These are phyloP conservation scores for Silvanus unidentatus DNA, from an alignment of 2,888 invertebrate species.

Conservation along the genomic window DNA sequence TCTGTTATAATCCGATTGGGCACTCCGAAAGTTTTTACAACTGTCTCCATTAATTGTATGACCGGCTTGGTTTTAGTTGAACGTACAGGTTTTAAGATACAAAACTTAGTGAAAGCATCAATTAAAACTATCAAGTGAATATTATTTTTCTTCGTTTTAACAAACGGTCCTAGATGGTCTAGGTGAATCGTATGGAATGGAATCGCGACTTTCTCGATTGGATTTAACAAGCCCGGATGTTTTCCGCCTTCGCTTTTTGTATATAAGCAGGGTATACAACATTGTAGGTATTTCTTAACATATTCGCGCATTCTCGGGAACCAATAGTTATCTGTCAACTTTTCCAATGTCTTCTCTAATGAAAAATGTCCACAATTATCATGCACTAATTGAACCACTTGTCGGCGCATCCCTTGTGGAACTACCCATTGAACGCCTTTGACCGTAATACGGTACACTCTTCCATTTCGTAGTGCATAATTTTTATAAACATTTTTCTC, in stretches of 20 bases:
- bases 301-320: slow-evolving; percentile 16
- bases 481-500: slow-evolving; percentile 11
- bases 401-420: slow-evolving; percentile 29
- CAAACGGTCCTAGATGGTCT: slow-evolving; percentile 25
- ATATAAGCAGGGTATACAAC: slow-evolving; percentile 11
- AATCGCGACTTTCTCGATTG: slow-evolving; percentile 9
- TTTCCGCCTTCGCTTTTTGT: slow-evolving; percentile 10
- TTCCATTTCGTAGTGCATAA: slow-evolving; percentile 8
- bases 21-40: slow-evolving; percentile 21
- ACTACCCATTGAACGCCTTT: slow-evolving; percentile 27
- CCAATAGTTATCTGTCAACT: slow-evolving; percentile 23
- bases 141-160: slow-evolving; percentile 12
- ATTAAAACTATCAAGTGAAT: slow-evolving; percentile 8
- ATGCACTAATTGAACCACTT: slow-evolving; percentile 26
- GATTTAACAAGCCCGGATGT: slow-evolving; percentile 14
- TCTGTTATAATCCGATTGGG: slow-evolving; percentile 8
- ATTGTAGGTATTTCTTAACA: slow-evolving; percentile 25
- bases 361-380: slow-evolving; percentile 40
- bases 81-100: slow-evolving; percentile 13
- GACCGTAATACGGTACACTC: slow-evolving; percentile 10
- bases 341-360: slow-evolving; percentile 31
- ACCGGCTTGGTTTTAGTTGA: slow-evolving; percentile 20
- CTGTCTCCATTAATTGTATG: slow-evolving; percentile 13
- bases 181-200: slow-evolving; percentile 15
- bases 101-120: slow-evolving; percentile 14